Percentiles rank a stretch among this genome's conserved stretches.
Evolutionary conservation across 2,113 vertebrate species (phyloP).

Genomic region (Oceanodroma tethys): DNA sequence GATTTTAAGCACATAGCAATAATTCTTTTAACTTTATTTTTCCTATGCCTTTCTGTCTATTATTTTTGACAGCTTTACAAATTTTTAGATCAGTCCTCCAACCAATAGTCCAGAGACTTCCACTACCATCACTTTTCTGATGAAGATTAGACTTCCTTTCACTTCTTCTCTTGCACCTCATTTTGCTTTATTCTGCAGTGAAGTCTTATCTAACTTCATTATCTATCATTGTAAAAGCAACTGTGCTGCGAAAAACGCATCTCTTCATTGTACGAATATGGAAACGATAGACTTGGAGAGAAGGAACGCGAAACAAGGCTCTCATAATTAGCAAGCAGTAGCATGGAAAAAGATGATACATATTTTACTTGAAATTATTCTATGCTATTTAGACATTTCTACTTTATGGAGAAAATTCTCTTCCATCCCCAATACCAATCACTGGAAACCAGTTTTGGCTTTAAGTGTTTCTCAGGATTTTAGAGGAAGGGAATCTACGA

Average conservation of each 20-base stretch:
- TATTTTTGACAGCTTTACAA: background rate
- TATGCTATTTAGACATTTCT: background rate
- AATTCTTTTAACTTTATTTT: background rate
- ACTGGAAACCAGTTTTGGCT: background rate
- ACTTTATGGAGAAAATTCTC: background rate
- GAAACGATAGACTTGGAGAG: background rate
- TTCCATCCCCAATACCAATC: background rate
- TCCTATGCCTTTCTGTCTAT: background rate
- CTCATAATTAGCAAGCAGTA: background rate
- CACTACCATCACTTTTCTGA: background rate
- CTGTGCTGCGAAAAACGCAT: background rate
- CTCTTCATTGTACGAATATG: background rate
- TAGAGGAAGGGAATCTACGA: background rate
- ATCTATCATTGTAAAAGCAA: background rate
- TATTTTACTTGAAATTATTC: background rate
- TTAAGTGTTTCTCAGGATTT: background rate
- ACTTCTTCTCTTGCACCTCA: background rate
- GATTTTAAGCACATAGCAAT: background rate
- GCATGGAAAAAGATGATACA: background rate
- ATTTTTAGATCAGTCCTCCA: background rate
- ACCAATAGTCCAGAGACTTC: background rate
- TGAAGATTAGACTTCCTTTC: background rate
- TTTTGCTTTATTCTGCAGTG: background rate
- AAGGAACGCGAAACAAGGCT: background rate
- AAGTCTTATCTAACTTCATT: background rate